These are phyloP conservation scores for Serilophus lunatus DNA, from an alignment of 2,113 vertebrate species.

Conservation along the genomic window DNA sequence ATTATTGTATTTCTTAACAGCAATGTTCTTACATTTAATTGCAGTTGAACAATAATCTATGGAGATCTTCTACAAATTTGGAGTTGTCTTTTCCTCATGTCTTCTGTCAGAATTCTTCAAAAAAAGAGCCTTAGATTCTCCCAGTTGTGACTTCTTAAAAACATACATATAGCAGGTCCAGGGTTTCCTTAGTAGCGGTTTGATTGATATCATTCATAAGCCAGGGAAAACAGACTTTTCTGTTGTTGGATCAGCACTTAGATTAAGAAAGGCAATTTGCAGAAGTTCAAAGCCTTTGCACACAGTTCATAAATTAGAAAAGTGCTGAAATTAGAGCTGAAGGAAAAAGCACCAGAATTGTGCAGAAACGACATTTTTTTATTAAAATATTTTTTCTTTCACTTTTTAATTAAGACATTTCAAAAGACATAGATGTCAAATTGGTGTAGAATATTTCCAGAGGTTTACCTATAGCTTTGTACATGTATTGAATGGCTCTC, in stretches of 20 bases:
- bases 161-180: background rate
- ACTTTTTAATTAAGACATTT: background rate
- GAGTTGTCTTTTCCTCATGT: background rate
- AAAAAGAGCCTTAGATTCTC: background rate
- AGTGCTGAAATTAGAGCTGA: background rate
- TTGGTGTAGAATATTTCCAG: background rate
- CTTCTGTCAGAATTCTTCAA: background rate
- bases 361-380: background rate
- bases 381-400: background rate
- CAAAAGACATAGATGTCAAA: background rate
- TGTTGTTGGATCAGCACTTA: background rate
- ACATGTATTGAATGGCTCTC: background rate
- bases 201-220: background rate
- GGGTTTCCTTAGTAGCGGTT: background rate
- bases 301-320: background rate
- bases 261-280: background rate
- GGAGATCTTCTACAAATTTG: background rate
- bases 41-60: background rate
- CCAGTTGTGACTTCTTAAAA: background rate
- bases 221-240: background rate
- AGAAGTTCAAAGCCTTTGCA: background rate
- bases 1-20: background rate
- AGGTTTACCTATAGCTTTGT: background rate
- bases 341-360: background rate
- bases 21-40: background rate